Conservation (phyloP, 2,113 vertebrate species). For the Aphelocoma coerulescens region DNA sequence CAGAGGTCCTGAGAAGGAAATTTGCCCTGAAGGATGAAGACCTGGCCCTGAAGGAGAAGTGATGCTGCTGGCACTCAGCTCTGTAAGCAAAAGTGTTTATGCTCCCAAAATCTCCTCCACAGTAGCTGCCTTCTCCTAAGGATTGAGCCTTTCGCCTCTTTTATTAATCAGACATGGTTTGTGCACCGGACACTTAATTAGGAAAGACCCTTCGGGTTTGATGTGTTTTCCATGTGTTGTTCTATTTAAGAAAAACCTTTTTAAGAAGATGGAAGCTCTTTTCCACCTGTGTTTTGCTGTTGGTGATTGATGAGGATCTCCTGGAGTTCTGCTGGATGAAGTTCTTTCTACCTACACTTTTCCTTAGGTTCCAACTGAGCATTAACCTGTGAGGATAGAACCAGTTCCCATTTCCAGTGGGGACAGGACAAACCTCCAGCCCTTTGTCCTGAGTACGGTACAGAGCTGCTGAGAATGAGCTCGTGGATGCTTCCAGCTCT, state of each 20-base stretch:
- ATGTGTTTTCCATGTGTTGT: slow-evolving; percentile 25
- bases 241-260: slow-evolving; percentile 34
- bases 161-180: not conserved
- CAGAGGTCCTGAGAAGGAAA: slow-evolving; percentile 91
- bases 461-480: not conserved
- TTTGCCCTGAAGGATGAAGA: slow-evolving; percentile 93
- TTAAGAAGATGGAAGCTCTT: slow-evolving; percentile 29
- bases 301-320: not conserved
- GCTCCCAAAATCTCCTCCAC: slow-evolving; percentile 17
- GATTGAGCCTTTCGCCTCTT: slow-evolving; percentile 49
- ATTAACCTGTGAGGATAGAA: not conserved
- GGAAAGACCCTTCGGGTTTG: not conserved
- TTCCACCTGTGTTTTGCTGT: slow-evolving; percentile 26
- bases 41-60: slow-evolving; percentile 77
- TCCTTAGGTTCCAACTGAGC: not conserved
- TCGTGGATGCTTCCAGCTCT: not conserved
- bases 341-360: not conserved
- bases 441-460: not conserved
- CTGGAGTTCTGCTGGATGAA: not conserved
- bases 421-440: not conserved
- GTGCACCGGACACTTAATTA: not conserved
- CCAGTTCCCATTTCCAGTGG: not conserved
- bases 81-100: not conserved
- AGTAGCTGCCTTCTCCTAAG: slow-evolving; percentile 59
- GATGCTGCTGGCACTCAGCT: not conserved